A percentile compares a stretch with the other conserved stretches of the same genome.
Conservation (phyloP, 1,140 invertebrate genomes). For the Cardiocondyla obscurior region DNA sequence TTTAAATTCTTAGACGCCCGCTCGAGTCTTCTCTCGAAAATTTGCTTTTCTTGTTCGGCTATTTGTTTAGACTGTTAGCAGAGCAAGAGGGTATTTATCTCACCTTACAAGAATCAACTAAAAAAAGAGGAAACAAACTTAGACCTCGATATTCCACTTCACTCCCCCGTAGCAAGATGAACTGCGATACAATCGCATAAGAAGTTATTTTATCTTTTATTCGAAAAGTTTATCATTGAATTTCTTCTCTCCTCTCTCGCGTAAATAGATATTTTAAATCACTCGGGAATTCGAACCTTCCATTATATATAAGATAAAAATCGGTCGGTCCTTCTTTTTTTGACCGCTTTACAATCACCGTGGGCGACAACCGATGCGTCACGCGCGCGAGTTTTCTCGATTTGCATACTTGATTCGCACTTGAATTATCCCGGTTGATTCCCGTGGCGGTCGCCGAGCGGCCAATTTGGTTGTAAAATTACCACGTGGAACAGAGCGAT, state of each 20-base stretch:
- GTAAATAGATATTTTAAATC: neutral
- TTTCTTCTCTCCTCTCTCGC: neutral
- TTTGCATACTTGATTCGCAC: constrained; percentile 69
- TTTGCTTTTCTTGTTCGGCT: neutral
- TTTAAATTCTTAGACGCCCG: neutral
- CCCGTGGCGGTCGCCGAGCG: neutral
- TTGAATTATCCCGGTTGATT: constrained; percentile 54
- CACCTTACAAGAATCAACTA: neutral
- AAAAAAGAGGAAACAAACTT: neutral
- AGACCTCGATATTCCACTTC: neutral
- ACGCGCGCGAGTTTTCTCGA: constrained; percentile 19
- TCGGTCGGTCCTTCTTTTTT: neutral
- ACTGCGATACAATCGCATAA: neutral
- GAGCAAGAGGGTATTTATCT: neutral
- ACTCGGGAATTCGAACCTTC: neutral
- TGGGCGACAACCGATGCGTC: constrained; percentile 2
- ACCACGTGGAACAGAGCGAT: neutral
- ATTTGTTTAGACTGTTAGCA: constrained; percentile 9
- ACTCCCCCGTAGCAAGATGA: neutral
- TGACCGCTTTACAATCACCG: neutral
- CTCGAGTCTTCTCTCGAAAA: neutral
- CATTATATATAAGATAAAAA: neutral
- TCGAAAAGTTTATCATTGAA: neutral
- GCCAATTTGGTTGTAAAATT: neutral
- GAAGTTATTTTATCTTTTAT: neutral